These are phyloP conservation scores for Toxostoma redivivum DNA, from an alignment of 2,113 vertebrate genomes.

Conservation along the genomic window DNA sequence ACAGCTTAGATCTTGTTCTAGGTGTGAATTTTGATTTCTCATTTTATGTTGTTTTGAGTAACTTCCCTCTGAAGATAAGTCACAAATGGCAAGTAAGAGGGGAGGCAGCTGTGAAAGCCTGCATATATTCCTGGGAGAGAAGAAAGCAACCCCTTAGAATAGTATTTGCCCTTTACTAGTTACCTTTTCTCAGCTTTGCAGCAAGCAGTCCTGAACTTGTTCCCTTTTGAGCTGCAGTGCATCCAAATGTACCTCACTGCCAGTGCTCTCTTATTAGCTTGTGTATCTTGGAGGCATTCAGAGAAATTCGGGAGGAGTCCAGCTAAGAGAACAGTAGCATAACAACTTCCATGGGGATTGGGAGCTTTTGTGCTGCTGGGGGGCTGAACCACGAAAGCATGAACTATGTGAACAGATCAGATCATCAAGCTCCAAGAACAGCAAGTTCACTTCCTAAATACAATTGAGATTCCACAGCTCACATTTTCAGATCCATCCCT, in stretches of 20 bases:
- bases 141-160: background rate
- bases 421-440: background rate
- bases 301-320: background rate
- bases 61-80: background rate
- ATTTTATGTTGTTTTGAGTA: background rate
- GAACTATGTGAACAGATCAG: background rate
- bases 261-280: background rate
- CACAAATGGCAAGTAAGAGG: background rate
- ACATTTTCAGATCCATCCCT: background rate
- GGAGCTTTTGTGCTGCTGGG: background rate
- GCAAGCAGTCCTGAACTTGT: background rate
- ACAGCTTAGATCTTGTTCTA: background rate
- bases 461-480: background rate
- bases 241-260: background rate
- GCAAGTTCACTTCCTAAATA: background rate
- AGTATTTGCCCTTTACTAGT: slow-evolving; percentile 9
- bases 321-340: background rate
- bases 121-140: background rate
- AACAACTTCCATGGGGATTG: background rate
- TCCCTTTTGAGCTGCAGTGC: background rate
- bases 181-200: background rate
- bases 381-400: background rate
- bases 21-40: background rate
- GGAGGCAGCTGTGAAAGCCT: background rate
- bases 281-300: background rate